Evolutionary conservation across 2,888 invertebrate genomes (phyloP).

Genomic region (Harpagoxenus sublaevis): DNA sequence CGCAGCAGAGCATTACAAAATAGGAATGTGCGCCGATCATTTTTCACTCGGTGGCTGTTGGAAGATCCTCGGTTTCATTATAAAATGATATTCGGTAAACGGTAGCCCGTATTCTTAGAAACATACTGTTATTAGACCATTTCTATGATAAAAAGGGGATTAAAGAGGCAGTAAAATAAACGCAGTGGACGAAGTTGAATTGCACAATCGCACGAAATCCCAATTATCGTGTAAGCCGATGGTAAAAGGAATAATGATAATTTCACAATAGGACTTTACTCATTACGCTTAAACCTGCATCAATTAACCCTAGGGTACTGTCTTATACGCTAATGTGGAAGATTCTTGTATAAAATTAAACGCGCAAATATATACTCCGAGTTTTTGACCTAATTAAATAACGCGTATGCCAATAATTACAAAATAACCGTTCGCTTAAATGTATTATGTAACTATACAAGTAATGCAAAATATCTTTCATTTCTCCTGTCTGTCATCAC

Average conservation of each 20-base stretch:
- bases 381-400: conserved; percentile 70
- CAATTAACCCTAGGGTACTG: conserved; percentile 70
- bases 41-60: conserved; percentile 26
- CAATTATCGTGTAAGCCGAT: conserved; percentile 18
- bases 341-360: conserved; percentile 65
- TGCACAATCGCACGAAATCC: conserved; percentile 14
- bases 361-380: conserved; percentile 9
- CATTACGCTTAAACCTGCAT: conserved; percentile 62
- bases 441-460: conserved; percentile 70
- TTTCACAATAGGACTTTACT: conserved; percentile 9
- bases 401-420: conserved; percentile 78
- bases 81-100: not conserved
- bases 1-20: conserved; percentile 44
- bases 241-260: conserved; percentile 45
- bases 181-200: conserved; percentile 21
- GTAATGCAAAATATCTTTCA: conserved; percentile 73
- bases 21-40: conserved; percentile 47
- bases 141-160: not conserved
- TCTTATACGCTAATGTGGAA: conserved; percentile 71
- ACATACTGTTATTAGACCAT: conserved; percentile 31
- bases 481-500: not conserved
- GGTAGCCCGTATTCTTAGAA: conserved; percentile 11
- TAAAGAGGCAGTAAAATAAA: conserved; percentile 13
- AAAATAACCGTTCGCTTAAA: conserved; percentile 11
- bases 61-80: not conserved